These are phyloP conservation scores for Luffia ferchaultella DNA, from an alignment of 2,888 invertebrate genomes.

Conservation along the genomic window DNA sequence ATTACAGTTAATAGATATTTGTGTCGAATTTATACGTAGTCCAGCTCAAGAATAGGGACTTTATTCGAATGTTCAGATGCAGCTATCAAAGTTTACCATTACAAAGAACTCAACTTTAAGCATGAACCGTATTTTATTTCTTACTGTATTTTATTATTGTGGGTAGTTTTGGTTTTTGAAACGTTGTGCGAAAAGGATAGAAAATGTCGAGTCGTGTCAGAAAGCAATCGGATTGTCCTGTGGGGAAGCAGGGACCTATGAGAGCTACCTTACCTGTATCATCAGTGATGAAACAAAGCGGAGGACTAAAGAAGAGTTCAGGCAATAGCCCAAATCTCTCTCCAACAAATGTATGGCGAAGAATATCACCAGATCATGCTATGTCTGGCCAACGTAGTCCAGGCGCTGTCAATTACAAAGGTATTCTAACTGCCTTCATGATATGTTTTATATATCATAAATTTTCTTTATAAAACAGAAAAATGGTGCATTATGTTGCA, in stretches of 20 bases:
- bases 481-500: conserved; percentile 26
- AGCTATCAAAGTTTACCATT: not conserved
- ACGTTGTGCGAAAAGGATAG: conserved; percentile 7
- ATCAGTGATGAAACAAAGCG: conserved; percentile 73
- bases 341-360: conserved; percentile 72
- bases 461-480: too few species aligned
- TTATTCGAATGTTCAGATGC: not conserved
- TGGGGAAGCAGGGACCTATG: conserved; percentile 71
- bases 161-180: conserved; percentile 22
- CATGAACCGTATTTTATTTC: not conserved
- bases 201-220: conserved; percentile 69
- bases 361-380: conserved; percentile 74
- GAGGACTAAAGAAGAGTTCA: conserved; percentile 66
- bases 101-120: not conserved
- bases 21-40: not conserved
- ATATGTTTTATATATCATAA: not conserved
- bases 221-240: conserved; percentile 73
- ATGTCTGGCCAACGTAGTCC: conserved; percentile 77
- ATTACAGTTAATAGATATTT: not conserved
- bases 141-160: conserved; percentile 20
- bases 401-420: conserved; percentile 77
- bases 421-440: conserved; percentile 34
- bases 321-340: conserved; percentile 72
- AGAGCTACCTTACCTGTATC: conserved; percentile 80
- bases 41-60: not conserved